Conservation (phyloP, 2,888 invertebrate species). For the Prenolepis imparis region DNA sequence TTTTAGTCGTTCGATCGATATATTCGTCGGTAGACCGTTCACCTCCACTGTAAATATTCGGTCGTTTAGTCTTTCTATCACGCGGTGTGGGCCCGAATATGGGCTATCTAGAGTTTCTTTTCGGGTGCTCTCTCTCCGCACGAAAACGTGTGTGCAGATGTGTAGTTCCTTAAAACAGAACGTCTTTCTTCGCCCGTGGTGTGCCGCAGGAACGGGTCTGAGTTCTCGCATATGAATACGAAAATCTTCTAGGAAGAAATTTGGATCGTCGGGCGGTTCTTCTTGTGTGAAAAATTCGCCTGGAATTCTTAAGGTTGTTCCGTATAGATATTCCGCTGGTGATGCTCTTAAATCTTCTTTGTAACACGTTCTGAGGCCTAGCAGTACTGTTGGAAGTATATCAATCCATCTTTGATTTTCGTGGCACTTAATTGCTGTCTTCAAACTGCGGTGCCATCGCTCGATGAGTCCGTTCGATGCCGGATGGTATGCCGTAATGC, state of each 20-base stretch:
- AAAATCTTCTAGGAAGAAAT: not conserved
- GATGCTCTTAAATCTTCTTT: constrained; percentile 5
- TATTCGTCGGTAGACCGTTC: not conserved
- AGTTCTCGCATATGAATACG: not conserved
- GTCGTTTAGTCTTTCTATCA: not conserved
- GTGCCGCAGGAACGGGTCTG: not conserved
- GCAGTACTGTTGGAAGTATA: not conserved
- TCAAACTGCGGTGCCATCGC: not conserved
- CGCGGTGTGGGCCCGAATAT: not conserved
- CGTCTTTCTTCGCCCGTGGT: not conserved
- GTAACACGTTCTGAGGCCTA: not conserved
- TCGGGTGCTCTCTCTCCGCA: not conserved
- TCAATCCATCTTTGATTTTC: not conserved
- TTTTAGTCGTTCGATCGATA: not conserved
- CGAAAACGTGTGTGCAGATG: not conserved
- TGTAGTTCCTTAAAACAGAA: constrained; percentile 5
- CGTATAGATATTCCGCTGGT: not conserved
- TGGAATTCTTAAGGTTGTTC: not conserved
- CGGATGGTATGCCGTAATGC: not conserved
- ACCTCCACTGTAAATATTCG: not conserved
- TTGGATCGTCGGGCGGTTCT: not conserved
- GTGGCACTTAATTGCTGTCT: not conserved
- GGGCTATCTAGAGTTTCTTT: not conserved
- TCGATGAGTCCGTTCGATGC: not conserved
- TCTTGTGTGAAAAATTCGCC: constrained; percentile 7